phyloP scores from a whole-genome alignment of 2,888 invertebrate species.

The Andrena hattorfiana region DNA sequence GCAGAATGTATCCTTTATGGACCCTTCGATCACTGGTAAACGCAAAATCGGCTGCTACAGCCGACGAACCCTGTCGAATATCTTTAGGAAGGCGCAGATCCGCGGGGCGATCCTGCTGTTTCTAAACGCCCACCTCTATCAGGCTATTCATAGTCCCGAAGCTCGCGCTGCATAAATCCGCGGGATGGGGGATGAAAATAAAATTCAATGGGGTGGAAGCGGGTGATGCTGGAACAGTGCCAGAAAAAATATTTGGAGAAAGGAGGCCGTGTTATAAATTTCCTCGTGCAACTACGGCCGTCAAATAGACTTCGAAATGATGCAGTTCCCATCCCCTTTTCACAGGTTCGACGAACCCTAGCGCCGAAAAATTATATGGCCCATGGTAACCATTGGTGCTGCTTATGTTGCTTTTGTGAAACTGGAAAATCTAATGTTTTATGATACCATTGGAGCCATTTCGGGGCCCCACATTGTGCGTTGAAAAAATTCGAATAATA shows the following conservation, averaged over 20 bases:
- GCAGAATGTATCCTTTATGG: slow-evolving; percentile 62
- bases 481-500: too few species aligned
- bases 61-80: slow-evolving; percentile 43
- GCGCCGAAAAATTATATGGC: not conserved
- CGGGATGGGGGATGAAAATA: slow-evolving; percentile 72
- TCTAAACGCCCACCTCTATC: slow-evolving; percentile 50
- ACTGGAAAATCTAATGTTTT: not conserved
- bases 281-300: not conserved
- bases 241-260: slow-evolving; percentile 72
- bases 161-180: slow-evolving; percentile 55
- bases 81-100: slow-evolving; percentile 27
- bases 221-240: slow-evolving; percentile 78
- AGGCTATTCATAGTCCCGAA: slow-evolving; percentile 71
- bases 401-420: not conserved
- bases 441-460: not conserved
- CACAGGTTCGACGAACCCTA: not conserved
- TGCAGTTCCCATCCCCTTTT: not conserved
- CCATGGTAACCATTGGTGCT: not conserved
- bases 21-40: slow-evolving; percentile 61
- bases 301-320: slow-evolving; percentile 16
- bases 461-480: not conserved
- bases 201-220: slow-evolving; percentile 79
- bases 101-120: not conserved
- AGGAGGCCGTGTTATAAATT: slow-evolving; percentile 17
- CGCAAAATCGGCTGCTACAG: slow-evolving; percentile 34